Conservation (phyloP, 2,113 vertebrate genomes). For the Catharus bicknelli region DNA sequence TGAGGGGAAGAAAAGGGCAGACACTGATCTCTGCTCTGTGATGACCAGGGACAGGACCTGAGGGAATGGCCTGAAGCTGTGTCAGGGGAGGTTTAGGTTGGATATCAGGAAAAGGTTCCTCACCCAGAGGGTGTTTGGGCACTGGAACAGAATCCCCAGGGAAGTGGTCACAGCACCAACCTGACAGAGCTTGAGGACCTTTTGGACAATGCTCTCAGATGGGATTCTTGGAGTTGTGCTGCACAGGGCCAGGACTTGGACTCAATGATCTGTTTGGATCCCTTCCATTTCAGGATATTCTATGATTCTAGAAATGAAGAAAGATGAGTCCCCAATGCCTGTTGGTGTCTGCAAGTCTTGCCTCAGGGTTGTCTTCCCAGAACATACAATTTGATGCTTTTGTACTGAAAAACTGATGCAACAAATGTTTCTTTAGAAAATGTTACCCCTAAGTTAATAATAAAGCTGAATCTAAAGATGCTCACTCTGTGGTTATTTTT, state of each 20-base stretch:
- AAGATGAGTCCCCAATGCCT: neutral
- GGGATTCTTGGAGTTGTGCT: too few species aligned
- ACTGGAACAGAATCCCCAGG: neutral
- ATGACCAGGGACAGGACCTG: rapidly evolving
- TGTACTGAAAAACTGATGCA: neutral
- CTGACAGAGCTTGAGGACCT: too few species aligned
- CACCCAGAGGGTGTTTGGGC: neutral
- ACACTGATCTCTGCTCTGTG: neutral
- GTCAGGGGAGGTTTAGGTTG: rapidly evolving
- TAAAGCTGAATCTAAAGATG: neutral
- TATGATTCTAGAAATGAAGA: neutral
- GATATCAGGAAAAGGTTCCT: neutral
- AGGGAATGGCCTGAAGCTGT: neutral
- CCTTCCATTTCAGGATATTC: too few species aligned
- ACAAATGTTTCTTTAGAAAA: neutral
- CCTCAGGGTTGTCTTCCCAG: neutral
- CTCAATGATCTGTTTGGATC: too few species aligned
- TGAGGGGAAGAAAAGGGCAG: neutral
- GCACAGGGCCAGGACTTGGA: too few species aligned
- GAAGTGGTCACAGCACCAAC: too few species aligned
- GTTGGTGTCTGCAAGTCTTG: neutral
- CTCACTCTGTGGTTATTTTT: neutral
- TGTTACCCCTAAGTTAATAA: neutral
- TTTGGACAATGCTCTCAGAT: too few species aligned
- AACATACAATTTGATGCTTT: neutral